These are phyloP conservation scores for Phrynosoma blainvillii DNA, from an alignment of 2,113 vertebrate species.

Conservation along the genomic window DNA sequence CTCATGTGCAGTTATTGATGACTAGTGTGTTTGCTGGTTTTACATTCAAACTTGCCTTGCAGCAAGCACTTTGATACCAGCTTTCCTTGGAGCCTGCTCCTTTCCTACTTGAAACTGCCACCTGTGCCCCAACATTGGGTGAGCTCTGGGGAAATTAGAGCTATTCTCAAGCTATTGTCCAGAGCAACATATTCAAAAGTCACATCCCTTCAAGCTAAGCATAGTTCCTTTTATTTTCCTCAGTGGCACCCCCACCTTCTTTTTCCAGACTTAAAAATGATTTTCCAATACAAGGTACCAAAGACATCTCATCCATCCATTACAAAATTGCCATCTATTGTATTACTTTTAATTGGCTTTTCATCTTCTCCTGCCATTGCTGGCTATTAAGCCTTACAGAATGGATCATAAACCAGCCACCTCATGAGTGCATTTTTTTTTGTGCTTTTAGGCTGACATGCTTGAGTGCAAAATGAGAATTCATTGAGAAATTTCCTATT, in stretches of 20 bases:
- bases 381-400: constrained; percentile 3
- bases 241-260: no score
- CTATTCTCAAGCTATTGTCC: background rate
- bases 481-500: constrained; percentile 21
- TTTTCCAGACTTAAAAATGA: background rate
- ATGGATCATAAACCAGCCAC: background rate
- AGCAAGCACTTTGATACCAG: no score
- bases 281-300: background rate
- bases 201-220: background rate
- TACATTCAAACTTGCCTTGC: background rate
- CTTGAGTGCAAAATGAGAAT: background rate
- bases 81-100: background rate
- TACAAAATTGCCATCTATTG: background rate
- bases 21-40: background rate
- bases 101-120: background rate
- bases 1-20: no score
- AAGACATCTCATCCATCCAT: background rate
- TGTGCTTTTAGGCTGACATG: background rate
- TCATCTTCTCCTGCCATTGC: background rate
- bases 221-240: no score
- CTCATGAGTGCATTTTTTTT: constrained; percentile 28
- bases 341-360: constrained; percentile 14
- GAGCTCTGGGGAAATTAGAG: background rate
- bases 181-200: background rate
- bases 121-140: background rate